Evolutionary conservation across 2,113 vertebrate genomes (phyloP), one percentile per base, ranked within the genome.

Genomic region (Amazona vittata): DNA sequence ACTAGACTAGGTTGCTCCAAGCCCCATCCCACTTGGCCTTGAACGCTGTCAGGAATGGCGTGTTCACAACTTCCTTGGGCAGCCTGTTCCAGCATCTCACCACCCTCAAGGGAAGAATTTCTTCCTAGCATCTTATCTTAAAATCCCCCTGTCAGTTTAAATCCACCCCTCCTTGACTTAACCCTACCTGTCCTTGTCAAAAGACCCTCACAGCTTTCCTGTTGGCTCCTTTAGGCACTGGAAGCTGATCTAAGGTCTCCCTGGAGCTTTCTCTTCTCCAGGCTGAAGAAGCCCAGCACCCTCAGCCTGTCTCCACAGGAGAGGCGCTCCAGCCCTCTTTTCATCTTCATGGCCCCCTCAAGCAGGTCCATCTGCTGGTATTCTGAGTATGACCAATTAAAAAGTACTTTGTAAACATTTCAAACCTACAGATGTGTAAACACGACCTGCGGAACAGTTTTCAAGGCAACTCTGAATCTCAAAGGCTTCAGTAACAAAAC

Each of bases 371-470:
- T 31, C 46, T 73, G 41, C 14, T 1, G 0, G 11, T 13, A 39
- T 33, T 44, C n/a, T 4, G 12, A 47, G 35, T 17, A 41, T 2
- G 6, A 68, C 7, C 0, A 0, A 67, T 24, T 37, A 44, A 79
- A 83, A 53, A 55, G 41, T 0, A 0, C 15, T 44, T 67, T 43
- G 39, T 11, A 62, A 59, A 86, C 18, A 78, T 69, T 63, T 78
- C 31, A 63, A 29, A 35, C 17, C 15, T 35, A 44, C 20, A 57
- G 47, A 44, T 0, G 0, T n/a, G 21, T 17, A 78, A 83, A 82
- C 71, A 26, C 20, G 44, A 78, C 26, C 20, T 8, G 5, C n/a
- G 22, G 71, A 67, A 67, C 67, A 68, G 43, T 80, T 43, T 37
- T 69, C 57, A 47, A 68, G 31, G 49, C 62, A 91, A 64, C 22